These are phyloP conservation scores for Cryptocheilus praepositus DNA, from an alignment of 2,888 invertebrate species.

Conservation along the genomic window DNA sequence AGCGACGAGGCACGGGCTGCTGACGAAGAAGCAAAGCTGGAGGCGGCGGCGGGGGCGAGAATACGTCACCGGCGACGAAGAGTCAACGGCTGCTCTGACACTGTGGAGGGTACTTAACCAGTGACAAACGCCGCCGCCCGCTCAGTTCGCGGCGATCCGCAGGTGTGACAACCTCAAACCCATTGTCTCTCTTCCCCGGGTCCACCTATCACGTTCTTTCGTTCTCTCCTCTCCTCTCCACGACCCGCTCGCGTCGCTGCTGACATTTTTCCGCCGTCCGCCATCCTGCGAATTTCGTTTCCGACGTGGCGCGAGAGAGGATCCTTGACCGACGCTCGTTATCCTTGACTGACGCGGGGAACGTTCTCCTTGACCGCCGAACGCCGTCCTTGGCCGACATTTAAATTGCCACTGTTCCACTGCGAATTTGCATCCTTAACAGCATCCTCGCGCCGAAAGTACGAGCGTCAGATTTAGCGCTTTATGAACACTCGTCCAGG, in stretches of 20 bases:
- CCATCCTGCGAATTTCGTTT: not conserved
- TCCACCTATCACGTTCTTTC: conserved; percentile 8
- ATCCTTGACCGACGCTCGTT: too few species aligned
- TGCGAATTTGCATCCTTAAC: too few species aligned
- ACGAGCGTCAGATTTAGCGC: too few species aligned
- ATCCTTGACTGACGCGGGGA: too few species aligned
- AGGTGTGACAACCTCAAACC: conserved; percentile 36
- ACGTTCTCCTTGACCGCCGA: too few species aligned
- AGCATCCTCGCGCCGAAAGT: too few species aligned
- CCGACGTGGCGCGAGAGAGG: too few species aligned
- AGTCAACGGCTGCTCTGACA: conserved; percentile 35
- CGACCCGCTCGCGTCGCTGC: too few species aligned
- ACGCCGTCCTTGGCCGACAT: too few species aligned
- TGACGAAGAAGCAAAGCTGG: conserved; percentile 15
- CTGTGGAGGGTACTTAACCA: conserved; percentile 44
- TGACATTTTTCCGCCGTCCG: too few species aligned
- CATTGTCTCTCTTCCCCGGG: not conserved
- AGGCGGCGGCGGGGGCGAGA: conserved; percentile 19
- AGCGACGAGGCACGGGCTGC: conserved; percentile 21
- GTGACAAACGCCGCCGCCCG: conserved; percentile 39
- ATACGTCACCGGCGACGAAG: conserved; percentile 32
- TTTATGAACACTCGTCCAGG: too few species aligned
- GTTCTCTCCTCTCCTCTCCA: not conserved
- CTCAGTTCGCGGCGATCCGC: conserved; percentile 45
- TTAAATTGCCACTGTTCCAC: too few species aligned